These are phyloP conservation scores for Agrypnia vestita DNA, from an alignment of 1,140 invertebrate species.

Conservation along the genomic window DNA sequence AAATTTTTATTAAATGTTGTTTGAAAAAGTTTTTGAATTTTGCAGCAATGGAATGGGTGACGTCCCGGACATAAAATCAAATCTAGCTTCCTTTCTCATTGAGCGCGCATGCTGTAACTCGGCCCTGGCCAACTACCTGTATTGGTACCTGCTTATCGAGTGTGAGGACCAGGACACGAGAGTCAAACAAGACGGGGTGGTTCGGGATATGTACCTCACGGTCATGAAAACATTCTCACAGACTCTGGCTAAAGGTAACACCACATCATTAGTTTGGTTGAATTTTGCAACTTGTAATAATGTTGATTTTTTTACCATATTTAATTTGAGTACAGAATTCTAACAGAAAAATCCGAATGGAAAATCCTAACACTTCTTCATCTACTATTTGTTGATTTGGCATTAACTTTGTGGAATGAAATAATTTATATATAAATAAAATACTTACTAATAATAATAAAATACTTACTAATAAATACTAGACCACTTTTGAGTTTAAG, in stretches of 20 bases:
- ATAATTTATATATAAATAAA: no score
- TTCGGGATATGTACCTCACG: conserved; percentile 89
- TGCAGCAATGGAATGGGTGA: conserved; percentile 55
- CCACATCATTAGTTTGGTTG: neutral
- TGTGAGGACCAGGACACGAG: conserved; percentile 86
- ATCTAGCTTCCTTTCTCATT: conserved; percentile 94
- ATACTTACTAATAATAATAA: no score
- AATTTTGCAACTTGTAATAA: neutral
- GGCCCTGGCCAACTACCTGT: conserved; percentile 95
- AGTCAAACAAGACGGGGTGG: conserved; percentile 81
- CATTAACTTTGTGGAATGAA: no score
- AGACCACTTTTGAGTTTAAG: no score
- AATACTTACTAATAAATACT: no score
- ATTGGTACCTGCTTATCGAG: conserved; percentile 96
- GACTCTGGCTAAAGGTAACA: conserved; percentile 74
- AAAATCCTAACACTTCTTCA: no score
- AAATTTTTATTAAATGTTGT: no score
- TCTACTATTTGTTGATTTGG: no score
- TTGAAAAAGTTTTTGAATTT: no score
- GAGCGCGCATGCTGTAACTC: conserved; percentile 91
- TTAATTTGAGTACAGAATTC: no score
- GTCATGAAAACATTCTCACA: conserved; percentile 92
- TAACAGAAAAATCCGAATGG: no score
- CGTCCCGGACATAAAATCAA: conserved; percentile 77
- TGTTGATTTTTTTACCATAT: no score